Conservation (phyloP, 2,888 invertebrate species). For the Eristalis pertinax region DNA sequence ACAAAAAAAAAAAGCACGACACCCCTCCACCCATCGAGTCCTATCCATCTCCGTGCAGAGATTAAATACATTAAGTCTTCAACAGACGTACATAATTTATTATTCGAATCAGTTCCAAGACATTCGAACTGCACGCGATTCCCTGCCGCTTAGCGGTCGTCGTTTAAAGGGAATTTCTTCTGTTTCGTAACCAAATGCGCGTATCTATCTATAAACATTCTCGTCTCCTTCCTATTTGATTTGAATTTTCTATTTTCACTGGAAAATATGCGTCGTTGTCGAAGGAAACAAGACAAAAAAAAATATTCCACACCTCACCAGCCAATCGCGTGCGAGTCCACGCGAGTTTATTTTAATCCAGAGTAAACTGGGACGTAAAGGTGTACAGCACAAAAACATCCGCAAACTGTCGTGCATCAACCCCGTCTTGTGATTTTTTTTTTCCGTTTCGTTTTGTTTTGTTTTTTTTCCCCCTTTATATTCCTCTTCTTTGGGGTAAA, state of each 20-base stretch:
- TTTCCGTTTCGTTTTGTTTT: neutral
- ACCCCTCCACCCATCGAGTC: neutral
- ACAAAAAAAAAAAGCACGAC: neutral
- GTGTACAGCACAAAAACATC: constrained; percentile 55
- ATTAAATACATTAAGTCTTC: neutral
- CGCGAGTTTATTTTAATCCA: constrained; percentile 49
- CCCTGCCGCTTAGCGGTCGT: neutral
- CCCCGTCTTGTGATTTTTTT: constrained; percentile 32
- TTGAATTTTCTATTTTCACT: constrained; percentile 14
- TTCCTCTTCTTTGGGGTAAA: constrained; percentile 6
- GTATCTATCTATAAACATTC: neutral
- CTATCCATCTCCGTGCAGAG: neutral
- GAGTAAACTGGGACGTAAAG: constrained; percentile 48
- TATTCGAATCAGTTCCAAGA: neutral
- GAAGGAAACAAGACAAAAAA: neutral
- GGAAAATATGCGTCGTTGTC: neutral
- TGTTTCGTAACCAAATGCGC: neutral
- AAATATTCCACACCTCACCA: constrained; percentile 5
- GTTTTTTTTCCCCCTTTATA: neutral
- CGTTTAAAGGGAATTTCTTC: neutral
- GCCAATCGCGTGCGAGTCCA: neutral
- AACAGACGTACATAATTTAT: neutral
- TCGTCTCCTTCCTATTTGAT: neutral
- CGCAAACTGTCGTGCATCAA: constrained; percentile 58
- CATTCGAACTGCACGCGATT: neutral